Base-by-base conservation (phyloP, 2,113 vertebrate genomes). In the Xiphias gladius region DNA sequence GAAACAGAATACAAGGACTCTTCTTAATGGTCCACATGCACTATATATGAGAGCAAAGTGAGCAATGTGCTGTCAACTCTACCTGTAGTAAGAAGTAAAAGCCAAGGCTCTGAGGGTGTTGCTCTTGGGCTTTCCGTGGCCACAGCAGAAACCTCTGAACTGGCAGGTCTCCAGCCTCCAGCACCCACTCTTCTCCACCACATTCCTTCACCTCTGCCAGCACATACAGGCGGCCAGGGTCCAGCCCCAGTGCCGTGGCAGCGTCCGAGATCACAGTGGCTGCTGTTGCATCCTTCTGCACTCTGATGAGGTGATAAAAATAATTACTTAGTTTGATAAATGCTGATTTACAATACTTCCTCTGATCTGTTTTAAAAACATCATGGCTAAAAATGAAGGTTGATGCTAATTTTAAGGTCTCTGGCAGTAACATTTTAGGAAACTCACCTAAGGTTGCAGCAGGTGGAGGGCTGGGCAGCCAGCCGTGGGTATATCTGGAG, bases 141-240 rank as follows among this genome's bases (percentile, higher is more conserved):
- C 98, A 99, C 1, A 99, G 96, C 80, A 98, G 86, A 52, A 99
- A 96, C 67, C 98, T 95, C 86, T 99, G 98, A 3, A 97, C 98
- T 0, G 98, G 98, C 0, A 97, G 92, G 68, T 99, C 98, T 8
- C 94, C 96, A 1, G 96, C 93, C 50, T 99, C 98, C 30, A 99
- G 95, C 2, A 99, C 96, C 98, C 98, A 99, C 85, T 99, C 98
- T 85, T 99, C 98, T 11, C 98, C 98, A 0, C 98, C 98, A 0
- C 96, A 96, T 86, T 99, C 98, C 84, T 99, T 99, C 85, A 99
- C 98, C 90, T 99, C 98, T 50, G 97, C 97, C 0, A 99, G 93
- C 68, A 97, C 97, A 0, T 99, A 99, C 89, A 92, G 87, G 74
- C 96, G 96, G 0, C 95, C 91, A 35, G 91, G 76, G 14, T 99